Evolutionary conservation across 2,888 invertebrate species (phyloP).

Genomic region (Thelaira solivaga): DNA sequence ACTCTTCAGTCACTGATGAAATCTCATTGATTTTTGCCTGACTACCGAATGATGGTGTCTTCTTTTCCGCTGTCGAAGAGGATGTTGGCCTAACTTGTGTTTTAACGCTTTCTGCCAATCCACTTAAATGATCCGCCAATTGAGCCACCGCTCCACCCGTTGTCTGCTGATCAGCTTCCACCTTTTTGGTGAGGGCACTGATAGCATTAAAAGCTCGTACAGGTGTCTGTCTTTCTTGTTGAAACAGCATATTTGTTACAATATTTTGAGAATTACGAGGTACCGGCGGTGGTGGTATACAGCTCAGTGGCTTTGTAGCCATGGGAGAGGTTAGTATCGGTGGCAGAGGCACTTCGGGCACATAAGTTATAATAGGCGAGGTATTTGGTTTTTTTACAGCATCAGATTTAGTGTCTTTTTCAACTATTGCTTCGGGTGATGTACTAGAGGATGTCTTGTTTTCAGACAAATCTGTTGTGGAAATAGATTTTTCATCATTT

Average conservation of each 20-base stretch:
- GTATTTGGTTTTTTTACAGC: constrained; percentile 25
- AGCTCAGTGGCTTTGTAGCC: constrained; percentile 80
- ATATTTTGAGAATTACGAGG: constrained; percentile 80
- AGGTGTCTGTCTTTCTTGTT: constrained; percentile 66
- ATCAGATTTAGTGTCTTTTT: constrained; percentile 25
- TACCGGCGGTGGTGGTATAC: constrained; percentile 83
- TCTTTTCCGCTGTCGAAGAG: constrained; percentile 68
- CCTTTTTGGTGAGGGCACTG: constrained; percentile 72
- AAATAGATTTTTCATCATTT: constrained; percentile 38
- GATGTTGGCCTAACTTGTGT: constrained; percentile 62
- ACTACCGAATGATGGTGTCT: neutral
- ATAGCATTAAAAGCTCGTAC: constrained; percentile 67
- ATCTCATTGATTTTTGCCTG: constrained; percentile 9
- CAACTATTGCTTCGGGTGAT: constrained; percentile 31
- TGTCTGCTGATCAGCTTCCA: constrained; percentile 64
- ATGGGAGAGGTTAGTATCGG: constrained; percentile 77
- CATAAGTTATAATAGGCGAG: constrained; percentile 47
- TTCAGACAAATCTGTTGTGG: neutral
- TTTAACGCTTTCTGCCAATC: constrained; percentile 74
- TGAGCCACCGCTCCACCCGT: constrained; percentile 69
- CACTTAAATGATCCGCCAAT: constrained; percentile 74
- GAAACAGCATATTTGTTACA: constrained; percentile 69
- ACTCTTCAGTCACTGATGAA: constrained; percentile 27
- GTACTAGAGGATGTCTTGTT: constrained; percentile 16
- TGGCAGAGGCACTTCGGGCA: constrained; percentile 65